Evolutionary conservation across 2,888 invertebrate genomes (phyloP).

Genomic region (Volucella inflata): DNA sequence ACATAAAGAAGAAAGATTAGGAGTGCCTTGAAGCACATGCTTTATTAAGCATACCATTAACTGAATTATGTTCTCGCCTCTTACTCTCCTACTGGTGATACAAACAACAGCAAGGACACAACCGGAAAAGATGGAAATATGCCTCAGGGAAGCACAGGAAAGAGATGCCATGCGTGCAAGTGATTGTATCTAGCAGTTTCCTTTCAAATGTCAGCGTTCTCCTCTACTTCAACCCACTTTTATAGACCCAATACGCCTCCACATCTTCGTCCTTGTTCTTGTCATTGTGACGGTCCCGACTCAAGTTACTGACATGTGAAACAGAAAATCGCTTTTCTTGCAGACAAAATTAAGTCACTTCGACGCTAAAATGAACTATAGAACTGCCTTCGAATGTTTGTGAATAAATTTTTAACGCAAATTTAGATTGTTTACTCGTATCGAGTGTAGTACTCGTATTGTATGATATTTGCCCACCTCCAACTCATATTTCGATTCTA

Average conservation of each 20-base stretch:
- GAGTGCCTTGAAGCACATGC: constrained; percentile 43
- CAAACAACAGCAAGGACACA: constrained; percentile 4
- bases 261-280: background rate
- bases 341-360: constrained; percentile 28
- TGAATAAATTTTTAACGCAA: constrained; percentile 14
- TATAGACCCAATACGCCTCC: background rate
- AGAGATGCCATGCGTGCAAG: constrained; percentile 31
- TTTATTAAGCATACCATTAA: constrained; percentile 61
- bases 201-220: background rate
- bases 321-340: constrained; percentile 33
- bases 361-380: constrained; percentile 8
- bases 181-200: background rate
- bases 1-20: constrained; percentile 9
- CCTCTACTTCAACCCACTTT: background rate
- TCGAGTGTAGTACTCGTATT: constrained; percentile 37
- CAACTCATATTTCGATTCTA: constrained; percentile 18
- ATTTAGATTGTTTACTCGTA: constrained; percentile 11
- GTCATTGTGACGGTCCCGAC: background rate
- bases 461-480: too few relatives aligned
- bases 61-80: constrained; percentile 44
- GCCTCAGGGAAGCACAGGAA: constrained; percentile 9
- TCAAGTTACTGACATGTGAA: constrained; percentile 33
- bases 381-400: background rate
- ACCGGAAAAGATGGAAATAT: constrained; percentile 7
- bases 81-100: constrained; percentile 38